A percentile compares a stretch with the other conserved stretches of the same genome.
phyloP scores from a whole-genome alignment of 2,888 invertebrate species.

The Hydroisotoma schaefferi region DNA sequence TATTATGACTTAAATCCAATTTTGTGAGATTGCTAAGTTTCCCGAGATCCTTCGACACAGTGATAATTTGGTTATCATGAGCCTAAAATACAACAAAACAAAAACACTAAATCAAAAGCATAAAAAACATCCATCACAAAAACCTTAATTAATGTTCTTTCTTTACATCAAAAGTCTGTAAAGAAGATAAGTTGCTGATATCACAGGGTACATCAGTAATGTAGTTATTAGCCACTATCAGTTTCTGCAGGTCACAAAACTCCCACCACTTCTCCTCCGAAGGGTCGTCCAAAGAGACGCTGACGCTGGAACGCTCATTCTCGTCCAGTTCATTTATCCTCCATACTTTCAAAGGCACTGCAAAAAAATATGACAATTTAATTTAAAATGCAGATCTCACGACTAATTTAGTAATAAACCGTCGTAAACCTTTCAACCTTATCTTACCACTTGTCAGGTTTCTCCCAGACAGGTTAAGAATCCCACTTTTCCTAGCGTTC shows the following conservation, averaged over 20 bases:
- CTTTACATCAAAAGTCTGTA: slow-evolving; percentile 67
- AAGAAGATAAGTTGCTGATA: slow-evolving; percentile 64
- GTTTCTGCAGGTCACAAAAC: slow-evolving; percentile 46
- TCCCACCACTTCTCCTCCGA: slow-evolving; percentile 48
- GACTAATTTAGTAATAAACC: neutral
- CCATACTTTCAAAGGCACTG: slow-evolving; percentile 46
- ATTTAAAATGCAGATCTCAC: neutral
- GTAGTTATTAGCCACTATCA: slow-evolving; percentile 56
- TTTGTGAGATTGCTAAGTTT: slow-evolving; percentile 66
- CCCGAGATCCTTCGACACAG: slow-evolving; percentile 70
- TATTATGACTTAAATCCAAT: slow-evolving; percentile 71
- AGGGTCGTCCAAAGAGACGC: slow-evolving; percentile 43
- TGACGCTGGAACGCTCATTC: slow-evolving; percentile 40
- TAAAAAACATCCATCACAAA: too few species aligned
- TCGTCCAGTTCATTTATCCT: slow-evolving; percentile 46
- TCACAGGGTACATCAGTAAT: slow-evolving; percentile 63
- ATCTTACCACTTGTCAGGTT: slow-evolving; percentile 66
- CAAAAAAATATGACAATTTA: slow-evolving; percentile 1
- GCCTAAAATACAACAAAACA: slow-evolving; percentile 59
- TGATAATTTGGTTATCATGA: slow-evolving; percentile 74
- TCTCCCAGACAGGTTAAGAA: slow-evolving; percentile 71
- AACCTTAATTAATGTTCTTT: neutral
- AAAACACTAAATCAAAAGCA: too few species aligned
- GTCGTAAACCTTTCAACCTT: neutral
- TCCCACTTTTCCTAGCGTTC: slow-evolving; percentile 74